Base-by-base conservation (phyloP, 2,888 invertebrate genomes). In the Margaritifera margaritifera region DNA sequence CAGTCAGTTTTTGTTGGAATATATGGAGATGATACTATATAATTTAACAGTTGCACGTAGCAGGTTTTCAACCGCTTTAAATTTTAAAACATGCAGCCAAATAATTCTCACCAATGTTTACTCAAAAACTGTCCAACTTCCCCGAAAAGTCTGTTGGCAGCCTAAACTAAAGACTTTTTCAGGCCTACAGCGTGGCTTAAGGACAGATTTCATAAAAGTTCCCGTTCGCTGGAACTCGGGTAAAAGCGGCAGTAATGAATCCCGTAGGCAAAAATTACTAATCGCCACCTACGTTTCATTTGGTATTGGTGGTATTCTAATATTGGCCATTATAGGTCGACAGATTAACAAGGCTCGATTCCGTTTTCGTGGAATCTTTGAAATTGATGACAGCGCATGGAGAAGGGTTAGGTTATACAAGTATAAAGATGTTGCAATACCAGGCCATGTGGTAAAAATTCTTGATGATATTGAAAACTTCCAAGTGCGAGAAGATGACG, bases 401-500 rank as follows among this genome's bases (percentile, higher is more conserved):
- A 57, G 72, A 55, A 60, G 71, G 27, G 54, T 78, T 4, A 69
- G 69, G 24, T 61, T 83, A 54, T 80, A 78, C 51, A 76, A 75
- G 55, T 86, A 84, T 69, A 79, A 85, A 64, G 86, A 81, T 20
- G 78, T 77, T 59, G 64, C 78, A 8, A 64, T 86, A 18, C 83
- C 84, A 22, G 77, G 78, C 22, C 77, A 82, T 72, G 78, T 80
- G 20, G 75, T 81, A 11, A 80, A 81, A 63, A 72, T 77, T 62
- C 62, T 86, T 19, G 74, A 82, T 55, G 73, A 80, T 27, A 64
- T 88, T 27, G 78, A 83, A 31, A 93, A 94, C 68, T 92, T 95
- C 88, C 92, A 94, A 72, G 93, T 96, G 1, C 91, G 93, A 68
- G 91, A 93, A 6, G 94, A 93, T 80, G 97, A 97, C 88, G 92